Evolutionary conservation across 2,797 vertebrate species (phyloP), one percentile per base, ranked within the genome.

Genomic region (Sebastes cheni): DNA sequence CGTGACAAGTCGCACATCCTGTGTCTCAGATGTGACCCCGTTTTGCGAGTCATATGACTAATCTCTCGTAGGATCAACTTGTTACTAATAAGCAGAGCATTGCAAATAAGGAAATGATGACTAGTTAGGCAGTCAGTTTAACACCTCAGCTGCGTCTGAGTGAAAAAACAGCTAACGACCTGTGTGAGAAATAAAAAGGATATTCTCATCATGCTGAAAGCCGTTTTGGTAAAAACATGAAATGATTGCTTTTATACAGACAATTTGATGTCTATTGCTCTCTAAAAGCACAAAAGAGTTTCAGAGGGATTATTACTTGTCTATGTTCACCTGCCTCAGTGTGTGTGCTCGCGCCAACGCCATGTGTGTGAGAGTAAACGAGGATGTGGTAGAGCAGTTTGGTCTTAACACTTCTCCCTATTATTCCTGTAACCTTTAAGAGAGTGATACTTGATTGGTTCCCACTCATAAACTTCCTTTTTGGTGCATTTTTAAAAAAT

Each of bases 81-180:
- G 32, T 80, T 82, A 68, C 56, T 73, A 76, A 81, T 34, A 71
- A 70, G 67, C 20, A 78, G 30, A 84, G 12, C 18, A 59, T 62
- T 54, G 64, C 52, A 90, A 89, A 91, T 67, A 77, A 85, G 89
- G 89, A 94, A 92, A 83, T 81, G 56, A 75, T 76, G 61, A 86
- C 61, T 66, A 68, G 64, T 66, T 69, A 68, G 27, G 22, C 60
- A 59, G 4, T 79, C 42, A 80, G 46, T 72, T 61, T 56, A 52
- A 67, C 8, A 9, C 66, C 8, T 81, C 14, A 80, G 30, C 60
- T 42, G 32, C 42, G n/a, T 67, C 42, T 22, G 36, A 8, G 3
- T 65, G n/a, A 67, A 66, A n/a, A 61, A 50, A 74, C 2, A 32
- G 18, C 39, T 23, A 42, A 59, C 1, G 9, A 11, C 8, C n/a